A percentile compares a stretch with the other conserved stretches of the same genome.
Conservation (phyloP, 2,113 vertebrate genomes). For the Coturnix japonica region DNA sequence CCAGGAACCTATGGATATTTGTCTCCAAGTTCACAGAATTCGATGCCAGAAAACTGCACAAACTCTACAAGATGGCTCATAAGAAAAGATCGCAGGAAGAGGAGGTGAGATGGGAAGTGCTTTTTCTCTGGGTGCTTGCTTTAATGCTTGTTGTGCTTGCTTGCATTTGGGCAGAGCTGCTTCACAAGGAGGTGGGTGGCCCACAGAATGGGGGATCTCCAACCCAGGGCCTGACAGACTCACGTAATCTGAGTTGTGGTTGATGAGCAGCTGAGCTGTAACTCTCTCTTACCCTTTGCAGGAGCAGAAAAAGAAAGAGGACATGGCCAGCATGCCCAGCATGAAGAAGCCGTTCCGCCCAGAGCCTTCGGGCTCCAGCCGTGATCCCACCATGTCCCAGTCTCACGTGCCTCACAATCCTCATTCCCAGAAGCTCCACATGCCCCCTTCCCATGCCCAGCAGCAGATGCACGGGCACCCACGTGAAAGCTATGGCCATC, state of each 20-base stretch:
- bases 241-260: neutral
- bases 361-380: constrained; percentile 89
- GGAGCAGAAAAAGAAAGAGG: constrained; percentile 95
- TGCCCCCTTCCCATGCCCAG: constrained; percentile 77
- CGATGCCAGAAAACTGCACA: constrained; percentile 95
- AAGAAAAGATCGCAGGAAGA: constrained; percentile 97
- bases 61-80: constrained; percentile 98
- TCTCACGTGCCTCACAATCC: constrained; percentile 75
- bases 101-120: constrained; percentile 80
- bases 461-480: constrained; percentile 89
- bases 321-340: constrained; percentile 75
- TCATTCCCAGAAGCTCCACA: constrained; percentile 82
- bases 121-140: neutral
- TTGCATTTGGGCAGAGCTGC: neutral
- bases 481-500: constrained; percentile 84
- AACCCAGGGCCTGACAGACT: neutral
- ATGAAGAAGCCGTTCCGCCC: constrained; percentile 88
- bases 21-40: constrained; percentile 99
- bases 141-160: neutral
- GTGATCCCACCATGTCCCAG: constrained; percentile 88
- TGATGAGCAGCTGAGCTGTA: neutral
- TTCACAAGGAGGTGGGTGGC: neutral
- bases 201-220: too few relatives aligned
- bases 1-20: constrained; percentile 98
- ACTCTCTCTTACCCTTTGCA: constrained; percentile 59